Base-by-base conservation (phyloP, 2,797 vertebrate species). In the Hozukius guyotensis region DNA sequence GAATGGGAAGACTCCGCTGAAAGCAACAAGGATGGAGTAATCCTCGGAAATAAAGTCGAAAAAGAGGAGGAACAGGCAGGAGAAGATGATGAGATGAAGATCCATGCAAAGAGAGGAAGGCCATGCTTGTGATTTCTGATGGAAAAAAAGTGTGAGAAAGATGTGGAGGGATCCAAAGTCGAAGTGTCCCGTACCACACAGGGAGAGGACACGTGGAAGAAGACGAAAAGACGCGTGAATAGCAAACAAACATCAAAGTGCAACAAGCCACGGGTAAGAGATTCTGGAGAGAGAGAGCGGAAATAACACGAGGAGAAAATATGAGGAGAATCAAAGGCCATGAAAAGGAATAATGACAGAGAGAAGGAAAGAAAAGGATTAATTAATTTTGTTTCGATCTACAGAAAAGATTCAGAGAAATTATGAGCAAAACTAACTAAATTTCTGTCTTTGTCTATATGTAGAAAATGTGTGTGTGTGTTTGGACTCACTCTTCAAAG, bases 401-500 rank as follows among this genome's bases (percentile, higher is more conserved):
- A 76, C 24, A 67, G 67, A 64, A 69, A 65, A 13, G 62, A 46
- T 42, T 81, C 13, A 55, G 32, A 42, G 72, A 72, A 71, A 31
- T n/a, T 71, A 71, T 20, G 3, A 75, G 63, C 8, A 71, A 63
- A 55, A 55, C 9, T 11, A 61, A 20, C 9, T 55, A 36, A 0
- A 36, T 9, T 11, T 52, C 46, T 14, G 12, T 60, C 16, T 63
- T 4, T 53, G 36, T 2, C 10, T 63, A 2, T 9, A 36, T 72
- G 42, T 46, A 2, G 6, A 61, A 25, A 31, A n/a, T 5, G 49
- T 34, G 7, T 31, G 57, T 69, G 12, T 60, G 55, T 55, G 24
- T 77, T 62, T 24, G 13, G 82, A 97, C 98, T 97, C 92, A 99
- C 98, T 99, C 97, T 64, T 99, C 98, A 62, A 98, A 99, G 12